These are phyloP conservation scores for Carassius carassius DNA, from an alignment of 2,113 vertebrate genomes.

Conservation along the genomic window DNA sequence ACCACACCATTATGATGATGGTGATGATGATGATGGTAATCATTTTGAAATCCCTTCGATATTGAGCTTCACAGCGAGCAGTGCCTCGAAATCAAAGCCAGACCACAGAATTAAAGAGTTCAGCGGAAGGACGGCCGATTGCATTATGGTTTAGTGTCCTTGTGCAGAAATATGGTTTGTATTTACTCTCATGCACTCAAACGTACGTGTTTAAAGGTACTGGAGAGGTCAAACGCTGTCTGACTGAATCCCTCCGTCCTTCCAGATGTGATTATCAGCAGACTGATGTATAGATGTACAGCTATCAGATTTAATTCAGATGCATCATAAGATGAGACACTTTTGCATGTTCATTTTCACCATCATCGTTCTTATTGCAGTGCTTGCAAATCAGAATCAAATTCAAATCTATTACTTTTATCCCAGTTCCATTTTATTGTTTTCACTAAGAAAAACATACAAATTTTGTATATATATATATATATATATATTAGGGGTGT, in stretches of 20 bases:
- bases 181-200: not conserved
- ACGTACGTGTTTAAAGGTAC: not conserved
- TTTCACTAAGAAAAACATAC: not conserved
- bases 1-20: conserved; percentile 18
- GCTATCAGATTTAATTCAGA: too few species aligned
- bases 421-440: not conserved
- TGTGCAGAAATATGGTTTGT: not conserved
- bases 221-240: not conserved
- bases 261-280: not conserved
- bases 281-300: not conserved
- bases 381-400: too few species aligned
- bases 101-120: conserved; percentile 40
- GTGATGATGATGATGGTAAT: conserved; percentile 55
- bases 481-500: too few species aligned
- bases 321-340: too few species aligned
- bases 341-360: too few species aligned
- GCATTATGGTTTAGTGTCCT: not conserved
- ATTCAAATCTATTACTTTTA: too few species aligned
- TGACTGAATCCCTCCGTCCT: not conserved
- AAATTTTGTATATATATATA: too few species aligned
- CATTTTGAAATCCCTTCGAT: conserved; percentile 22
- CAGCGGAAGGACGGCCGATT: conserved; percentile 36
- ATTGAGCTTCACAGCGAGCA: conserved; percentile 45
- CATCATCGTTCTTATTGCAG: too few species aligned
- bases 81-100: conserved; percentile 27